phyloP scores from a whole-genome alignment of 2,888 invertebrate genomes.

The Sinotaia quadrata region DNA sequence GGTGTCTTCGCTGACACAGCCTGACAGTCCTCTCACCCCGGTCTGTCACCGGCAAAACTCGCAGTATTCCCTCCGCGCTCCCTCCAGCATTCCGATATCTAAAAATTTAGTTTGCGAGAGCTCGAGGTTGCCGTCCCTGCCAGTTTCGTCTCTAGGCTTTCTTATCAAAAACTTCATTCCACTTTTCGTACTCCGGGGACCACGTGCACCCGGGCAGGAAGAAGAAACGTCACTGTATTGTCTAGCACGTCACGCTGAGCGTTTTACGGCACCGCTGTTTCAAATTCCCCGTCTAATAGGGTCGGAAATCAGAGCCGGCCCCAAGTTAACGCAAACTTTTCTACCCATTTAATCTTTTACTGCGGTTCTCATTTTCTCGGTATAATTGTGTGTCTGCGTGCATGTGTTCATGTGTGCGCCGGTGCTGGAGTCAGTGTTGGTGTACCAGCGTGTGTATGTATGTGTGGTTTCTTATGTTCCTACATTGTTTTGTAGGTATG shows the following conservation, averaged over 20 bases:
- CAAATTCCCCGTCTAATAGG: slow-evolving; percentile 26
- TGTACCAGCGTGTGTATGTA: no score
- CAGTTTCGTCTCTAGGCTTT: neutral
- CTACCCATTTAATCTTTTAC: neutral
- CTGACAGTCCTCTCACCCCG: slow-evolving; percentile 14
- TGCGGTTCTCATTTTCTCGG: neutral
- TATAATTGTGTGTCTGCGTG: neutral
- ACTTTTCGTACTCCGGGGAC: neutral
- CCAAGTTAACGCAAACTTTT: slow-evolving; percentile 2
- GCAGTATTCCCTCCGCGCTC: slow-evolving; percentile 11
- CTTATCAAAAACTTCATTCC: slow-evolving; percentile 21
- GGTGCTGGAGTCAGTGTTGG: no score
- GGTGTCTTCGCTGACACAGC: slow-evolving; percentile 24
- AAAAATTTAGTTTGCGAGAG: no score
- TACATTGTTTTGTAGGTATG: no score
- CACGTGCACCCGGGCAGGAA: slow-evolving; percentile 17
- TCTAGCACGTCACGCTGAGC: neutral
- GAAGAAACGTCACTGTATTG: slow-evolving; percentile 16
- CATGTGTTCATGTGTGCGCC: no score
- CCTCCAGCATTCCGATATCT: slow-evolving; percentile 15
- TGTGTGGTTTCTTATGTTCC: no score
- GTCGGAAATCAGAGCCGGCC: slow-evolving; percentile 27
- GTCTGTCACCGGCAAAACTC: slow-evolving; percentile 19
- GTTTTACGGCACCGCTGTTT: slow-evolving; percentile 20
- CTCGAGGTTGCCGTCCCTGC: neutral